Conservation (phyloP, 2,888 invertebrate species). For the Tenthredo notha region DNA sequence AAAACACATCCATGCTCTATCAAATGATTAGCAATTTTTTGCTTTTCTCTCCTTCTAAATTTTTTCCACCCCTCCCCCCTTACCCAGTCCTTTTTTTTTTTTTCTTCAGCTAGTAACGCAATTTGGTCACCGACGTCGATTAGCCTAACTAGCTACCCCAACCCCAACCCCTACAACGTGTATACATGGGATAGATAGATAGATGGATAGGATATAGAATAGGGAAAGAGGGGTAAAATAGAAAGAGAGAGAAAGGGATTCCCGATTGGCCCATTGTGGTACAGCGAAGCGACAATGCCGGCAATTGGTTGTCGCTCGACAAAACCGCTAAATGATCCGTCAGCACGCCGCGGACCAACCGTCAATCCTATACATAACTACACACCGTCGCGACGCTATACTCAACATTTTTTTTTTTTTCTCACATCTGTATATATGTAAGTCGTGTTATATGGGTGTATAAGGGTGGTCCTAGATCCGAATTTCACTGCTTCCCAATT, state of each 20-base stretch:
- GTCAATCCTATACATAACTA: constrained; percentile 39
- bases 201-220: constrained; percentile 40
- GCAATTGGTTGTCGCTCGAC: constrained; percentile 79
- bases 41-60: neutral
- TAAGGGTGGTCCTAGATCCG: too few relatives aligned
- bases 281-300: constrained; percentile 78
- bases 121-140: constrained; percentile 66
- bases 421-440: too few relatives aligned
- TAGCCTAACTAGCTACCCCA: constrained; percentile 67
- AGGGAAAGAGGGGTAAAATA: constrained; percentile 60
- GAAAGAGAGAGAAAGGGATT: constrained; percentile 70
- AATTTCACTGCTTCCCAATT: too few relatives aligned
- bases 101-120: neutral
- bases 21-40: neutral
- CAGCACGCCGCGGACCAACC: constrained; percentile 63
- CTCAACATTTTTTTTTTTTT: too few relatives aligned
- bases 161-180: neutral
- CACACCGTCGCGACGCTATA: constrained; percentile 52
- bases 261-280: constrained; percentile 79
- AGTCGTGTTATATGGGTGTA: too few relatives aligned
- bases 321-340: constrained; percentile 79
- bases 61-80: neutral
- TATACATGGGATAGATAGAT: constrained; percentile 18
- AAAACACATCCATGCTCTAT: neutral
- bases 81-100: constrained; percentile 5